phyloP scores from a whole-genome alignment of 1,140 invertebrate genomes.

The Uloborus diversus region DNA sequence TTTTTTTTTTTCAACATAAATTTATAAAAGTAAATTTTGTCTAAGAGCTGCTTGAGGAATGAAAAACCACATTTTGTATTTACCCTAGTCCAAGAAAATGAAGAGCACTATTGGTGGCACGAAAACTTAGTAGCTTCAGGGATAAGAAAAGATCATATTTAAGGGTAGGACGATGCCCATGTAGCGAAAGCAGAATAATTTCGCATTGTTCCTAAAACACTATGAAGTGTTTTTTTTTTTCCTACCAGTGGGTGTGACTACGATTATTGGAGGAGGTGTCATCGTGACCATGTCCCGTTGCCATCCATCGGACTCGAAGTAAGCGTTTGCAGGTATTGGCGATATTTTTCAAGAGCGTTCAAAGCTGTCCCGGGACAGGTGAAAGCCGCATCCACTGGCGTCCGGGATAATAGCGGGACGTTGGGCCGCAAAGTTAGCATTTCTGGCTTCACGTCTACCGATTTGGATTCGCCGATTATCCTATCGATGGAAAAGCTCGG shows the following conservation, averaged over 20 bases:
- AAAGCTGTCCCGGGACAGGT: not conserved
- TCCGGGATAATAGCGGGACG: conserved; percentile 17
- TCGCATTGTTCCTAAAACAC: no score
- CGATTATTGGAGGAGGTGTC: conserved; percentile 2
- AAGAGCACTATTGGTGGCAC: no score
- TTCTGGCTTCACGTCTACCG: conserved; percentile 39
- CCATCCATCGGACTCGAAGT: conserved; percentile 16
- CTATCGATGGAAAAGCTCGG: conserved; percentile 55
- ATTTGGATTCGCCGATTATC: conserved; percentile 47
- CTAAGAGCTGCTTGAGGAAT: no score
- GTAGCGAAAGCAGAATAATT: no score
- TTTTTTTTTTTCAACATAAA: no score
- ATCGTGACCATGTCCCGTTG: conserved; percentile 46
- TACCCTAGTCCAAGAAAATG: no score
- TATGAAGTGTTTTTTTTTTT: no score
- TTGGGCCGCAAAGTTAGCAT: conserved; percentile 27
- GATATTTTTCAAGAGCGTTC: conserved; percentile 48
- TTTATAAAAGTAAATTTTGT: no score
- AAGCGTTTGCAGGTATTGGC: conserved; percentile 48
- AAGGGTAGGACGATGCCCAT: no score
- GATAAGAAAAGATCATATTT: no score
- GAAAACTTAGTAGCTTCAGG: no score
- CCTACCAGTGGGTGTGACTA: conserved; percentile 44
- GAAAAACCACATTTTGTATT: no score
- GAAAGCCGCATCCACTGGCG: conserved; percentile 15